A percentile compares a stretch with the other conserved stretches of the same genome.
Evolutionary conservation across 2,888 invertebrate genomes (phyloP).

Genomic region (Limnephilus auricula): DNA sequence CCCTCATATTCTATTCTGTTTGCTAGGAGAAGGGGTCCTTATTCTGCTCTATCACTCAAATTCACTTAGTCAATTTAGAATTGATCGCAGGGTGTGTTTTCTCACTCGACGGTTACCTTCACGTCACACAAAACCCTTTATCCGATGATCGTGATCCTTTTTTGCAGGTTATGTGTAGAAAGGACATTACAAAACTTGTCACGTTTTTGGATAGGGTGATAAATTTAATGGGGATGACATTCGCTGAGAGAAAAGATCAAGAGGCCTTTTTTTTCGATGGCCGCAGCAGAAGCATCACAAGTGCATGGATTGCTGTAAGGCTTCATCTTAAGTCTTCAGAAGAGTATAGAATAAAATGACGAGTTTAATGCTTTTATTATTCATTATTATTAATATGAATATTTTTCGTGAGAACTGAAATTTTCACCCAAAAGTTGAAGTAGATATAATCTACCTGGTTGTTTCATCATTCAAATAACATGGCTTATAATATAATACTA

Average conservation of each 20-base stretch:
- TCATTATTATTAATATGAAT: neutral
- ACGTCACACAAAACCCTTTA: neutral
- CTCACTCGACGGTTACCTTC: slow-evolving; percentile 17
- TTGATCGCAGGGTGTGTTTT: neutral
- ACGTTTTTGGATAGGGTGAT: slow-evolving; percentile 35
- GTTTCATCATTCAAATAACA: too few species aligned
- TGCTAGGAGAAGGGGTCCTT: neutral
- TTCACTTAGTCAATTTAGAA: slow-evolving; percentile 16
- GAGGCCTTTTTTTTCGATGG: neutral
- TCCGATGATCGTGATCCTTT: slow-evolving; percentile 10
- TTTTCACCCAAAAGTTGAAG: too few species aligned
- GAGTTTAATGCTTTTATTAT: neutral
- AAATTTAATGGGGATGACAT: slow-evolving; percentile 34
- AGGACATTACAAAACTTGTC: slow-evolving; percentile 34
- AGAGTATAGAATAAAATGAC: neutral
- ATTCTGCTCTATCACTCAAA: neutral
- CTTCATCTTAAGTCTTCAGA: neutral
- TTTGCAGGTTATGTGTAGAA: neutral
- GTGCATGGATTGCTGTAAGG: neutral
- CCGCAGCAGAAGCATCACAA: neutral
- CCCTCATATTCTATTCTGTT: neutral
- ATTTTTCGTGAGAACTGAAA: neutral
- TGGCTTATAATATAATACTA: too few species aligned
- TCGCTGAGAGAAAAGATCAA: slow-evolving; percentile 13
- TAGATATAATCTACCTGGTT: too few species aligned